Conservation (phyloP, 1,140 invertebrate genomes). For the Hestina assimilis region DNA sequence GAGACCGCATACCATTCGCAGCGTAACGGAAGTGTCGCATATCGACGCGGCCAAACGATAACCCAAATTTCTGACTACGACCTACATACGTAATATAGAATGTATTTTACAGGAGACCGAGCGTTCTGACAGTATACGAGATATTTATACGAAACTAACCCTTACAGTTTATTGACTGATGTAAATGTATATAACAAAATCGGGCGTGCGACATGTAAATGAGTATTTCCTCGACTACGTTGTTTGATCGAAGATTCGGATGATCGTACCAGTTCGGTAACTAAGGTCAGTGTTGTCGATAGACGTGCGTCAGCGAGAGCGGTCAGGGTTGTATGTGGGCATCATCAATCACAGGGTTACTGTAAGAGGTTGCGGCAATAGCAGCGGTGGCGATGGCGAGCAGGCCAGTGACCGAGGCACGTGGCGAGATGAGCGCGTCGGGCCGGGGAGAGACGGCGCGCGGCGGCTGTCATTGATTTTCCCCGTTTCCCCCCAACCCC, state of each 20-base stretch:
- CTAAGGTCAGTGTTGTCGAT: constrained; percentile 25
- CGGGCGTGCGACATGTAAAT: constrained; percentile 14
- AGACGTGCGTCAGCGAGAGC: constrained; percentile 23
- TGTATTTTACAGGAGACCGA: constrained; percentile 52
- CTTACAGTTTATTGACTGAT: background rate
- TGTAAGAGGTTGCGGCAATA: constrained; percentile 4
- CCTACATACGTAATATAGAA: constrained; percentile 61
- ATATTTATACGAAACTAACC: constrained; percentile 28
- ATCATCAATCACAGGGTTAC: constrained; percentile 24
- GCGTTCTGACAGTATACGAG: constrained; percentile 35
- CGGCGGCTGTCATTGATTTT: constrained; percentile 76
- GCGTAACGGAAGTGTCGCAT: constrained; percentile 66
- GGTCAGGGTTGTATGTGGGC: constrained; percentile 25
- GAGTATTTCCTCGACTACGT: constrained; percentile 21
- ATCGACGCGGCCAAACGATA: constrained; percentile 73
- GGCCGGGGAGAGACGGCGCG: constrained; percentile 70
- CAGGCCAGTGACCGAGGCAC: constrained; percentile 73
- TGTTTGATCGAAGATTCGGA: constrained; percentile 23
- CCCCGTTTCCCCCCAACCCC: constrained; percentile 58
- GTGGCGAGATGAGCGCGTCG: constrained; percentile 76
- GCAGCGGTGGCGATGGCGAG: constrained; percentile 35
- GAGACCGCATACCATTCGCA: constrained; percentile 60
- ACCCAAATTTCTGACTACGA: constrained; percentile 71
- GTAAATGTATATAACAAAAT: background rate
- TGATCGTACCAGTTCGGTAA: constrained; percentile 12